Percentiles rank a stretch among this genome's conserved stretches.
Evolutionary conservation across 2,888 invertebrate species (phyloP).

Genomic region (Serrognathus titanus): DNA sequence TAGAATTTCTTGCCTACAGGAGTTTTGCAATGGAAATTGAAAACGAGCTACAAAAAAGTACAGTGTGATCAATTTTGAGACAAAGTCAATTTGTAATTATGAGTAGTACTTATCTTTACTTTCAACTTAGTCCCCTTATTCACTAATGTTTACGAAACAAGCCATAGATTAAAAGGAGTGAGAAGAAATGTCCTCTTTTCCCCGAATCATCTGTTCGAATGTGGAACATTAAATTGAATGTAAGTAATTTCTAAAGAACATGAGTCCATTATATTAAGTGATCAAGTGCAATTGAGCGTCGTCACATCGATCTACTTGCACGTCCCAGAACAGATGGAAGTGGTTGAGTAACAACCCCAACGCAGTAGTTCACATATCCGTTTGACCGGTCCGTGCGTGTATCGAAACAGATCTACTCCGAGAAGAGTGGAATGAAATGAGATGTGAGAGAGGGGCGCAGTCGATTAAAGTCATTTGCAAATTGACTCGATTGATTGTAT

Average conservation of each 20-base stretch:
- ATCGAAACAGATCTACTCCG: constrained; percentile 31
- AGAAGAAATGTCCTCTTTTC: too few relatives aligned
- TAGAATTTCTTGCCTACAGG: too few relatives aligned
- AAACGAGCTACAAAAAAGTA: too few relatives aligned
- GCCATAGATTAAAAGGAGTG: too few relatives aligned
- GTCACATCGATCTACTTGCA: constrained; percentile 39
- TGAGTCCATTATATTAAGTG: constrained; percentile 27
- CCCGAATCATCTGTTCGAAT: too few relatives aligned
- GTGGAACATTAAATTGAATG: constrained; percentile 20
- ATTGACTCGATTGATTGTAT: constrained; percentile 39
- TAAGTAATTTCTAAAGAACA: constrained; percentile 29
- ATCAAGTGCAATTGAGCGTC: constrained; percentile 36
- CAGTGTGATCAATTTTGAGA: too few relatives aligned
- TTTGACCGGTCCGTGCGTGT: constrained; percentile 34
- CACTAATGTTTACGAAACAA: too few relatives aligned
- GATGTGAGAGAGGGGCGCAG: constrained; percentile 32
- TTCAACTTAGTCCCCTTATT: too few relatives aligned
- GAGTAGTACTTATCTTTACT: too few relatives aligned
- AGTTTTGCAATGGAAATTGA: too few relatives aligned
- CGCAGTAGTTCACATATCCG: constrained; percentile 32
- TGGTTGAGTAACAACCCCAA: constrained; percentile 34
- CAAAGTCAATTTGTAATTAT: too few relatives aligned
- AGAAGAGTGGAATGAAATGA: constrained; percentile 36
- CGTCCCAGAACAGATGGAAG: constrained; percentile 37
- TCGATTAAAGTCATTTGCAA: constrained; percentile 39